A percentile compares a stretch with the other conserved stretches of the same genome.
Evolutionary conservation across 2,888 invertebrate species (phyloP).

Genomic region (Lamproptera curius): DNA sequence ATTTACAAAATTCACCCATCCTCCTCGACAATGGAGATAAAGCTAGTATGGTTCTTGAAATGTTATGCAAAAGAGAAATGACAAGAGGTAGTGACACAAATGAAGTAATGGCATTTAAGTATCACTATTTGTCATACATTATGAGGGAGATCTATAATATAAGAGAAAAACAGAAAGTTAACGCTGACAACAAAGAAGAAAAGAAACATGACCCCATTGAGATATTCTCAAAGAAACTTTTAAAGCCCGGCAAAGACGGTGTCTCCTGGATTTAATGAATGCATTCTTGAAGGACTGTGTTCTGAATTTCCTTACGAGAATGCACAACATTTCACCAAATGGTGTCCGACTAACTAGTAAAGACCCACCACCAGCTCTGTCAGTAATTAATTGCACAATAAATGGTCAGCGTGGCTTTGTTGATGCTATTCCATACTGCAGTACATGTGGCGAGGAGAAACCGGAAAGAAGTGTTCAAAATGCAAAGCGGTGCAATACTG

Average conservation of each 20-base stretch:
- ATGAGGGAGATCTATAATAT: slow-evolving; percentile 85
- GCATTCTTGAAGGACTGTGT: slow-evolving; percentile 90
- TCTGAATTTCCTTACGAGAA: slow-evolving; percentile 92
- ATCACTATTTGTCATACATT: slow-evolving; percentile 88
- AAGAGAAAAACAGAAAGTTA: slow-evolving; percentile 81
- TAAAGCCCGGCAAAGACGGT: slow-evolving; percentile 86
- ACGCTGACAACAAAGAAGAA: slow-evolving; percentile 64
- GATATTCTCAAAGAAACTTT: slow-evolving; percentile 84
- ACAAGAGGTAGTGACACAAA: slow-evolving; percentile 89
- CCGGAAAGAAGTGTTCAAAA: slow-evolving; percentile 95
- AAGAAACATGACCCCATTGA: slow-evolving; percentile 85
- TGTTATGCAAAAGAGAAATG: slow-evolving; percentile 93
- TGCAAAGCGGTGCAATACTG: slow-evolving; percentile 97
- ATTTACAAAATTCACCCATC: slow-evolving; percentile 85
- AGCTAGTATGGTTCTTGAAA: slow-evolving; percentile 86
- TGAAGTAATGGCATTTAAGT: slow-evolving; percentile 94
- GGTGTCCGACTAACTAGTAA: slow-evolving; percentile 87
- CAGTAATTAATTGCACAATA: slow-evolving; percentile 87
- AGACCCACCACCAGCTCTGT: slow-evolving; percentile 84
- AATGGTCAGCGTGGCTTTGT: slow-evolving; percentile 93
- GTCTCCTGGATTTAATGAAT: slow-evolving; percentile 82
- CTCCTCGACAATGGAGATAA: slow-evolving; percentile 86
- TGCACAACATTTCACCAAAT: slow-evolving; percentile 90
- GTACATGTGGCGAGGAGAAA: slow-evolving; percentile 92
- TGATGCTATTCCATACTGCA: slow-evolving; percentile 83